Conservation (phyloP, 2,888 invertebrate genomes). For the Lagria hirta region DNA sequence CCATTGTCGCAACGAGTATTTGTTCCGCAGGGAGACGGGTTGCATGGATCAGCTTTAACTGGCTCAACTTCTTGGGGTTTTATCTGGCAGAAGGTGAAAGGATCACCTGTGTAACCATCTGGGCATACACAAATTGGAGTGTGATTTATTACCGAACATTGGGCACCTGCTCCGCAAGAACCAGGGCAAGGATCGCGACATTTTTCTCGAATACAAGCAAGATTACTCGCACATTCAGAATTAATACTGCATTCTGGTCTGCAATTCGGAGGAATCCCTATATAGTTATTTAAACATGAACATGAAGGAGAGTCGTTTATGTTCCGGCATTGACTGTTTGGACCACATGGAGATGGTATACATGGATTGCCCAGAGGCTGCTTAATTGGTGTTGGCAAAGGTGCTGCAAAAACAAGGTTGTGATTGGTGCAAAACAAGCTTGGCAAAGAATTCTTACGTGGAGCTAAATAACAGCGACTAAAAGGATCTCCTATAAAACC, state of each 20-base stretch:
- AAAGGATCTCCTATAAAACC: constrained; percentile 77
- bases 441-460: constrained; percentile 36
- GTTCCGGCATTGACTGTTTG: constrained; percentile 64
- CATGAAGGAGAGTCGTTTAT: constrained; percentile 65
- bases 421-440: not conserved
- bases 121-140: constrained; percentile 69
- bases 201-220: constrained; percentile 72
- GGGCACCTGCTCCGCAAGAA: constrained; percentile 66
- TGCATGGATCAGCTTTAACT: constrained; percentile 58
- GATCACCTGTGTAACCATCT: constrained; percentile 61
- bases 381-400: constrained; percentile 37
- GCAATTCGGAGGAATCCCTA: constrained; percentile 73
- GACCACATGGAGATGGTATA: constrained; percentile 70
- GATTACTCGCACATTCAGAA: constrained; percentile 69
- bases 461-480: constrained; percentile 47
- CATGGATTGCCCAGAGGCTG: constrained; percentile 62
- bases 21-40: constrained; percentile 72
- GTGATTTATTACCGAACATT: constrained; percentile 68
- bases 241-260: constrained; percentile 73
- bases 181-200: constrained; percentile 75
- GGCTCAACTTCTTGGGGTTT: constrained; percentile 44
- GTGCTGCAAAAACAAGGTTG: constrained; percentile 33
- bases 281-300: constrained; percentile 64
- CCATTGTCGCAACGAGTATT: constrained; percentile 60
- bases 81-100: constrained; percentile 55